Conservation (phyloP, 2,113 vertebrate species). For the Rattus rattus region DNA sequence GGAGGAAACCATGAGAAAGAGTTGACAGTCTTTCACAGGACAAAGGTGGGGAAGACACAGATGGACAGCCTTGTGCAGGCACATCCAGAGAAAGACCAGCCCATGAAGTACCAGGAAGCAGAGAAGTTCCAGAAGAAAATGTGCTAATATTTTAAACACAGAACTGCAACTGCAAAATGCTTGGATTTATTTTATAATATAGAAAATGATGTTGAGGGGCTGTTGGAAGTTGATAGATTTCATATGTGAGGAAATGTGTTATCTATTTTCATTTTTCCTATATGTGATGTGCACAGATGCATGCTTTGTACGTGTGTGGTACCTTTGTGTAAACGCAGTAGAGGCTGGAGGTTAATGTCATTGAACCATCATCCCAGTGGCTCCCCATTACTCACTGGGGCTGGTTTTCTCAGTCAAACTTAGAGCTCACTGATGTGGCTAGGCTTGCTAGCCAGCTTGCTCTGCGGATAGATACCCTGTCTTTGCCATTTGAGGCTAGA, state of each 20-base stretch:
- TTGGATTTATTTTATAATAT: background rate
- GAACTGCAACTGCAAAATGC: background rate
- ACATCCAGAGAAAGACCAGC: too few relatives aligned
- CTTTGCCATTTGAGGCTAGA: background rate
- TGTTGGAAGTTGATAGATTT: background rate
- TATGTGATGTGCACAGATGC: background rate
- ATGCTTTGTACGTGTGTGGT: background rate
- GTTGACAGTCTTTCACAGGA: background rate
- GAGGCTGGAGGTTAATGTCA: background rate
- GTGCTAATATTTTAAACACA: background rate
- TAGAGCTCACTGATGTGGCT: background rate
- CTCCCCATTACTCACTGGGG: background rate
- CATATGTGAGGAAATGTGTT: too few relatives aligned
- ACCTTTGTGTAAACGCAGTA: background rate
- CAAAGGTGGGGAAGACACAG: background rate
- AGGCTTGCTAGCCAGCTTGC: background rate
- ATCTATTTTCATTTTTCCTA: background rate
- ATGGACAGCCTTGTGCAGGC: background rate
- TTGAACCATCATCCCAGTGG: background rate
- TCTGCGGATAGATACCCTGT: background rate
- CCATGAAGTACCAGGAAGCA: background rate
- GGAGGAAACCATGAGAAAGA: background rate
- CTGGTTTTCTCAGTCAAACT: background rate
- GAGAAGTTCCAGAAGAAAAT: background rate
- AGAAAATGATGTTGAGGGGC: background rate